Conservation (phyloP, 1,140 invertebrate genomes). For the Drosophila repletoides region DNA sequence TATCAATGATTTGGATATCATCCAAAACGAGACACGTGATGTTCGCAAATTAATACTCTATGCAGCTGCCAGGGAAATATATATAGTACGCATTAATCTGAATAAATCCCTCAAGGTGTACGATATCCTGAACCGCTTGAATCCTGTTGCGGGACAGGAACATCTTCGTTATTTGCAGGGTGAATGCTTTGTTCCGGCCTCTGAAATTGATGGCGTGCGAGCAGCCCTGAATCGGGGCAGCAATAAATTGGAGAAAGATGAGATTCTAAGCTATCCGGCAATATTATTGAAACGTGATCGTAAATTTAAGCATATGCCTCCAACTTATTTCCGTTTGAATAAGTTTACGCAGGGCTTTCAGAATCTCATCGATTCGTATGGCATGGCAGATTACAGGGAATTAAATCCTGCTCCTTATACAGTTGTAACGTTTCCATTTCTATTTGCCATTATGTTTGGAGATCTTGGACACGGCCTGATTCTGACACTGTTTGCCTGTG, state of each 20-base stretch:
- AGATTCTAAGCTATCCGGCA: too few relatives aligned
- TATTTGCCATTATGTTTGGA: conserved; percentile 91
- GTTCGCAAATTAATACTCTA: conserved; percentile 92
- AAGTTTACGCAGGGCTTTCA: conserved; percentile 93
- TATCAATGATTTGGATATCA: conserved; percentile 29
- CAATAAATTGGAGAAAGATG: too few relatives aligned
- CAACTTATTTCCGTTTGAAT: conserved; percentile 91
- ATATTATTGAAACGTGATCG: conserved; percentile 84
- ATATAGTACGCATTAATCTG: conserved; percentile 95
- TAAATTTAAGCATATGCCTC: conserved; percentile 88
- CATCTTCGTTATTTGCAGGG: conserved; percentile 96
- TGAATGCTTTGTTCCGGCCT: conserved; percentile 96
- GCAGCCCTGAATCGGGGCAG: conserved; percentile 93
- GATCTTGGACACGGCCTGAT: conserved; percentile 88
- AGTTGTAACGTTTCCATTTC: conserved; percentile 89
- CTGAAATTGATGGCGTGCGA: conserved; percentile 91
- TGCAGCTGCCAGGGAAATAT: conserved; percentile 93
- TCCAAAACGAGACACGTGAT: conserved; percentile 83
- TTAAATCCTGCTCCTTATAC: conserved; percentile 89
- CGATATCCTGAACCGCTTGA: conserved; percentile 94
- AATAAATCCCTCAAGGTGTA: conserved; percentile 95
- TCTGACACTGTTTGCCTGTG: conserved; percentile 85
- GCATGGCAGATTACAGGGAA: conserved; percentile 89
- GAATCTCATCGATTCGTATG: conserved; percentile 92
- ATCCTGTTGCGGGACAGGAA: conserved; percentile 92